Evolutionary conservation across 2,113 vertebrate species (phyloP).

Genomic region (Ictidomys tridecemlineatus): DNA sequence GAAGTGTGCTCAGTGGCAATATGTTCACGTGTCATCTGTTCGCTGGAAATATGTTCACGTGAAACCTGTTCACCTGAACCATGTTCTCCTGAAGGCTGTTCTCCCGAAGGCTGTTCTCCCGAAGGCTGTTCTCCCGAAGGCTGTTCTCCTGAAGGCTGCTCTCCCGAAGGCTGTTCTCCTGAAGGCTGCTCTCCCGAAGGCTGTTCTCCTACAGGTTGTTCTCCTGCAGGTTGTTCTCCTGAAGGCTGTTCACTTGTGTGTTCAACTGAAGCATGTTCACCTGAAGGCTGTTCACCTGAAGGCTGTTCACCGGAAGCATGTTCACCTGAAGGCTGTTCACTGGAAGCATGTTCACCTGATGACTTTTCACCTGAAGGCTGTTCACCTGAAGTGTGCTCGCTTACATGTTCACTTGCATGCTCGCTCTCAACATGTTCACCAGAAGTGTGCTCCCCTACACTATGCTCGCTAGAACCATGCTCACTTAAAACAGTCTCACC

Average conservation of each 20-base stretch:
- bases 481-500: background rate
- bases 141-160: rapidly evolving
- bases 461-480: background rate
- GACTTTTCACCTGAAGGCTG: rapidly evolving
- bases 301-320: background rate
- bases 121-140: background rate
- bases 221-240: rapidly evolving
- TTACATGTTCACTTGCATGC: background rate
- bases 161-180: background rate
- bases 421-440: background rate
- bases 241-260: rapidly evolving
- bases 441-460: background rate
- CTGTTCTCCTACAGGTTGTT: background rate
- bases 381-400: background rate
- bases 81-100: background rate
- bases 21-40: background rate
- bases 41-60: background rate
- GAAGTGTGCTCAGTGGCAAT: background rate
- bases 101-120: background rate
- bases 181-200: rapidly evolving
- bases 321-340: background rate
- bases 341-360: background rate
- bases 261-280: background rate
- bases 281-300: rapidly evolving
- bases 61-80: background rate